Conservation (phyloP, 2,113 vertebrate species). For the Carassius auratus region DNA sequence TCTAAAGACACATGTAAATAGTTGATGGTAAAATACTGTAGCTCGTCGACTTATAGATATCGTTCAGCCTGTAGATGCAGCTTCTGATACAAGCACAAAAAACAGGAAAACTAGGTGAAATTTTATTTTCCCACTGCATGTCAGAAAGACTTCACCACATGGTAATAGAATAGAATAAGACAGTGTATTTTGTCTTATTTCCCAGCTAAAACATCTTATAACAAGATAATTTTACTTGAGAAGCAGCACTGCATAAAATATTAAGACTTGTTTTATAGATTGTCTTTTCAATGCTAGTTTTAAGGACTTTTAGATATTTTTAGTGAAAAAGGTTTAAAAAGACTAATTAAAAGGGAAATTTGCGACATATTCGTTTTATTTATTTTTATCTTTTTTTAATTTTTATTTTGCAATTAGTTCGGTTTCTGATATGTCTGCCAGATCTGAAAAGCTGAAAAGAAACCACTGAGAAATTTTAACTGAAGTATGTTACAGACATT, state of each 20-base stretch:
- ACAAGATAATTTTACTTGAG: neutral
- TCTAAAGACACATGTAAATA: conserved; percentile 31
- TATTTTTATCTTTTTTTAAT: neutral
- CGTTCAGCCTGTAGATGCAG: neutral
- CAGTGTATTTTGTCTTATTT: neutral
- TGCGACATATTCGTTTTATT: neutral
- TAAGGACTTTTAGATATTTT: neutral
- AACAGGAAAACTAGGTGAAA: neutral
- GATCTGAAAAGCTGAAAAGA: no score
- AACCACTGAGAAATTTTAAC: no score
- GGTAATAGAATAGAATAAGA: neutral
- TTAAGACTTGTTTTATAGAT: neutral
- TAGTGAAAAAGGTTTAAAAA: neutral
- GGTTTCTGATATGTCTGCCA: no score
- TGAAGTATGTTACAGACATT: no score
- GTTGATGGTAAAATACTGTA: conserved; percentile 15
- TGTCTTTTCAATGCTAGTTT: neutral
- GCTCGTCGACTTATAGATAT: neutral
- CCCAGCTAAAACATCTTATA: neutral
- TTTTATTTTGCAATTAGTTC: no score
- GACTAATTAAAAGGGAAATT: neutral
- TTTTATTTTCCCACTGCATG: neutral
- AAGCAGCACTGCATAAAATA: neutral
- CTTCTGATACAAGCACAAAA: neutral
- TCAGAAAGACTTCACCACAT: neutral